Conservation (phyloP, 2,797 vertebrate genomes). For the Thaleichthys pacificus region DNA sequence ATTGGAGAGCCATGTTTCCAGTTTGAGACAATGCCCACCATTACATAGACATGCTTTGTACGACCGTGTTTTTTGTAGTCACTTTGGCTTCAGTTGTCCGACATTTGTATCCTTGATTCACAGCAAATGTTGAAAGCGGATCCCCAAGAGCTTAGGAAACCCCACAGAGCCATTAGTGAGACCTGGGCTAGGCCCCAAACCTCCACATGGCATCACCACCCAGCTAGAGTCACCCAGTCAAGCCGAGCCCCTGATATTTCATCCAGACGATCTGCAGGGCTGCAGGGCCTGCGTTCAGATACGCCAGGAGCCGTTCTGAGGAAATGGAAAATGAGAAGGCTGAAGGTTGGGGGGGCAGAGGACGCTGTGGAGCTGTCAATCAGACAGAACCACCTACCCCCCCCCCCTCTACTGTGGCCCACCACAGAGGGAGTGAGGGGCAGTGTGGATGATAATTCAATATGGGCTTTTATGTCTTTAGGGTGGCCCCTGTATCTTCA, state of each 20-base stretch:
- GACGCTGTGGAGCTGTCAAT: constrained; percentile 47
- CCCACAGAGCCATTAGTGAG: constrained; percentile 47
- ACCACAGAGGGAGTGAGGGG: constrained; percentile 51
- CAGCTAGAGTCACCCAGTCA: constrained; percentile 36
- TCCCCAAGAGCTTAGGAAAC: constrained; percentile 48
- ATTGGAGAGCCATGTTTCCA: constrained; percentile 46
- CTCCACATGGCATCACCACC: constrained; percentile 51
- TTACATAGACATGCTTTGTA: constrained; percentile 41
- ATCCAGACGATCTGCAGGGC: constrained; percentile 49
- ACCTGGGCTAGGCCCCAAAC: constrained; percentile 47
- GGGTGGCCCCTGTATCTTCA: constrained; percentile 69
- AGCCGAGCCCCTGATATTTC: constrained; percentile 49
- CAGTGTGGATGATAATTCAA: constrained; percentile 71
- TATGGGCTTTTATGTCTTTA: constrained; percentile 60
- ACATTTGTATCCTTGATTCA: constrained; percentile 50
- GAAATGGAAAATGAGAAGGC: constrained; percentile 42
- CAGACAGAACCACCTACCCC: constrained; percentile 32
- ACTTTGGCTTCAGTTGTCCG: constrained; percentile 47
- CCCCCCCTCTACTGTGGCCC: constrained; percentile 32
- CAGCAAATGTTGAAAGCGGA: constrained; percentile 50
- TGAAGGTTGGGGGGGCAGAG: constrained; percentile 37
- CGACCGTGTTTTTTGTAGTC: constrained; percentile 44
- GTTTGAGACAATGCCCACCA: constrained; percentile 52
- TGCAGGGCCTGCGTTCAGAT: constrained; percentile 29
- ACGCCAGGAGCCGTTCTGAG: constrained; percentile 44